Evolutionary conservation across 2,888 invertebrate species (phyloP).

Genomic region (Tachina lurida): DNA sequence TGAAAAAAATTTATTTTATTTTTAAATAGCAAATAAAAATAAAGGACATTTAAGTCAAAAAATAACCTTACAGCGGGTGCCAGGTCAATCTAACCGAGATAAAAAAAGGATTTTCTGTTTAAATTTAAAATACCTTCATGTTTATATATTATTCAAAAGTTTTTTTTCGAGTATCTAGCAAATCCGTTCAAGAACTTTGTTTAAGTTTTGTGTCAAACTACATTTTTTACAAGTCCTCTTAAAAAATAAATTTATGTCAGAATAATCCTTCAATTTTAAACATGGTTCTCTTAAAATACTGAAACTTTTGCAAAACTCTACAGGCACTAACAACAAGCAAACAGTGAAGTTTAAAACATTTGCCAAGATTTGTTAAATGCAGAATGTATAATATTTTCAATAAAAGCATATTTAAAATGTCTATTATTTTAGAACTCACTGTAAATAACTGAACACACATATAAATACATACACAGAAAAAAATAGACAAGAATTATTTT

Average conservation of each 20-base stretch:
- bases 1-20: too few species aligned
- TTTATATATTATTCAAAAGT: background rate
- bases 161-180: background rate
- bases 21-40: too few species aligned
- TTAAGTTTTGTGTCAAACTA: conserved; percentile 20
- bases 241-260: conserved; percentile 16
- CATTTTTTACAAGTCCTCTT: background rate
- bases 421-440: too few species aligned
- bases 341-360: conserved; percentile 4
- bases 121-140: too few species aligned
- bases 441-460: too few species aligned
- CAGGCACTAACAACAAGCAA: background rate
- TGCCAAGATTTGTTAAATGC: background rate
- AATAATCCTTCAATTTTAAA: background rate
- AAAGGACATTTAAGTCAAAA: too few species aligned
- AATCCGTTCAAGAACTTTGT: background rate
- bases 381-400: background rate
- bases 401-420: background rate
- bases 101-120: too few species aligned
- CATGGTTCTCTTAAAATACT: conserved; percentile 18
- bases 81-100: too few species aligned
- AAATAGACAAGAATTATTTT: too few species aligned
- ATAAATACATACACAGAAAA: too few species aligned
- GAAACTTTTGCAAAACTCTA: background rate
- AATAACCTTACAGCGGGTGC: too few species aligned